Evolutionary conservation across 2,888 invertebrate species (phyloP).

Genomic region (Hedya salicella): DNA sequence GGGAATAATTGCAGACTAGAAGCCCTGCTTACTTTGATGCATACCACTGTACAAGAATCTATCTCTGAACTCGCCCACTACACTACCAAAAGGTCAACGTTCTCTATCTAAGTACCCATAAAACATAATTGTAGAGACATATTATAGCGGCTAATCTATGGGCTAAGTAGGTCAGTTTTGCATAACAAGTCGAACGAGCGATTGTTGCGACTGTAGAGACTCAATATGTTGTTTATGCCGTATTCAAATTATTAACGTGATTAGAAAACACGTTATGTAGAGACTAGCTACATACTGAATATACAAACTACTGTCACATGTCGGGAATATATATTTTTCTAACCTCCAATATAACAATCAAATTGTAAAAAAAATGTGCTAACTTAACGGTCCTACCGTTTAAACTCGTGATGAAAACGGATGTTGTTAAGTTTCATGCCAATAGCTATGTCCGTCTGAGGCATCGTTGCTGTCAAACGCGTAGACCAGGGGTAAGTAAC

Average conservation of each 20-base stretch:
- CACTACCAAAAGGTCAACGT: not conserved
- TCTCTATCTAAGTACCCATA: slow-evolving; percentile 26
- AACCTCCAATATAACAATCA: too few relatives aligned
- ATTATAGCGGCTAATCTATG: slow-evolving; percentile 17
- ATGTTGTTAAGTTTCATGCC: too few relatives aligned
- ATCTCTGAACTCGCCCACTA: too few relatives aligned
- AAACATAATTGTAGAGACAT: not conserved
- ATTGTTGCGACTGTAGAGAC: not conserved
- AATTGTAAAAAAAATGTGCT: too few relatives aligned
- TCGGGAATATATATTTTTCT: not conserved
- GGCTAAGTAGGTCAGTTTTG: slow-evolving; percentile 28
- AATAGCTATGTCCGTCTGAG: too few relatives aligned
- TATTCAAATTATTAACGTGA: slow-evolving; percentile 3
- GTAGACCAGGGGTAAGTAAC: too few relatives aligned
- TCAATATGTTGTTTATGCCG: not conserved
- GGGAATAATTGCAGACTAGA: too few relatives aligned
- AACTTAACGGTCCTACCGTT: too few relatives aligned
- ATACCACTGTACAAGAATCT: too few relatives aligned
- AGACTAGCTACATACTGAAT: not conserved
- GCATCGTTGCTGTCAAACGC: too few relatives aligned
- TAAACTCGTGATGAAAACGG: too few relatives aligned
- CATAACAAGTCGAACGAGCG: slow-evolving; percentile 2
- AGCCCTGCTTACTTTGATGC: too few relatives aligned
- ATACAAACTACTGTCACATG: not conserved
- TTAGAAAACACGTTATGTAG: not conserved